A percentile compares a stretch with the other conserved stretches of the same genome.
Evolutionary conservation across 2,113 vertebrate genomes (phyloP).

Genomic region (Erpornis zantholeuca): DNA sequence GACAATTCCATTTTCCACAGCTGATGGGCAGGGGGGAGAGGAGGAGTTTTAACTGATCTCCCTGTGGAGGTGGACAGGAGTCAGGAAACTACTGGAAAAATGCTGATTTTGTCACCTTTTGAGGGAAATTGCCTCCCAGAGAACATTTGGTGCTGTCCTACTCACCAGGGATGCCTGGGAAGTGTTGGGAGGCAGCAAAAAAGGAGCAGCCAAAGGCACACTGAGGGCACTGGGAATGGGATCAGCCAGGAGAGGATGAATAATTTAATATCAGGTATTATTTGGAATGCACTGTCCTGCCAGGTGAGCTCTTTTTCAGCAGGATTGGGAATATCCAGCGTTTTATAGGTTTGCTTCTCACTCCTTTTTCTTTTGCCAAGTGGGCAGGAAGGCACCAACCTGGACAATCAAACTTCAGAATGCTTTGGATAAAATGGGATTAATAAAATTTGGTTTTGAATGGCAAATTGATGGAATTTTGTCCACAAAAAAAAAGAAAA

Average conservation of each 20-base stretch:
- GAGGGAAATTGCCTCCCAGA: not conserved
- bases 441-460: not conserved
- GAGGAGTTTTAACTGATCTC: not conserved
- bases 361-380: not conserved
- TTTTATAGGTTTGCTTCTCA: not conserved
- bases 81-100: not conserved
- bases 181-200: not conserved
- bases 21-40: fast-evolving
- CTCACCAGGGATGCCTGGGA: not conserved
- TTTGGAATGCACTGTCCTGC: fast-evolving
- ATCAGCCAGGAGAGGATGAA: not conserved
- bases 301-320: not conserved
- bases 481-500: not conserved
- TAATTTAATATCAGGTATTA: not conserved
- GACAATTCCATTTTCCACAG: not conserved
- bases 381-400: not conserved
- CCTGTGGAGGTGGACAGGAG: not conserved
- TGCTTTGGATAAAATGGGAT: not conserved
- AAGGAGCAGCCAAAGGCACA: not conserved
- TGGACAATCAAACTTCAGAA: not conserved
- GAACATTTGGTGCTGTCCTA: not conserved
- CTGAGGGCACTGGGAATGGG: not conserved
- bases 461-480: not conserved
- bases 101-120: not conserved
- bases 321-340: fast-evolving